Evolutionary conservation across 2,797 vertebrate species (phyloP).

Genomic region (Gallirallus australis): DNA sequence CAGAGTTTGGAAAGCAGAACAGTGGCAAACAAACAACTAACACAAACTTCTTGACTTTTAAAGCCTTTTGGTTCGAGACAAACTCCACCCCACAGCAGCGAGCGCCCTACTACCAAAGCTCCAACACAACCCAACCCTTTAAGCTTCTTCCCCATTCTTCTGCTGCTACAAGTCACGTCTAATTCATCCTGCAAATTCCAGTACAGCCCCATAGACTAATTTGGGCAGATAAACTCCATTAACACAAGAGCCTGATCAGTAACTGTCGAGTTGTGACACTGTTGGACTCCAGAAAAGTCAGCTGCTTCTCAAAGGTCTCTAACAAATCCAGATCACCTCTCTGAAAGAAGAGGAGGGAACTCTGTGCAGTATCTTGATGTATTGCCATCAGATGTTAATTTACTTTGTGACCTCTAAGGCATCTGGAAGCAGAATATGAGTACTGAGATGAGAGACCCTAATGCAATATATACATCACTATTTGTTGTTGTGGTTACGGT

Average conservation of each 20-base stretch:
- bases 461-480: neutral
- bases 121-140: no score
- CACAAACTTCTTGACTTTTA: neutral
- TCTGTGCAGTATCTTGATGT: neutral
- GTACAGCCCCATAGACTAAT: neutral
- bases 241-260: neutral
- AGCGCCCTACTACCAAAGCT: neutral
- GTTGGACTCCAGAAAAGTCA: neutral
- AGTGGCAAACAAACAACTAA: neutral
- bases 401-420: conserved; percentile 6
- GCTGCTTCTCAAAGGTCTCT: neutral
- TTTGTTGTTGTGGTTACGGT: conserved; percentile 35
- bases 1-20: neutral
- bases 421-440: conserved; percentile 19
- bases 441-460: conserved; percentile 17
- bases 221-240: neutral
- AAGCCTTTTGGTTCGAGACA: neutral
- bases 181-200: neutral
- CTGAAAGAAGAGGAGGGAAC: neutral
- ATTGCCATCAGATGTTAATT: neutral
- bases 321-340: neutral
- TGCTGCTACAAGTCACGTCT: neutral
- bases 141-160: neutral
- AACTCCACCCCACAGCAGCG: neutral
- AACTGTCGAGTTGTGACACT: neutral